Evolutionary conservation across 2,888 invertebrate genomes (phyloP), one percentile per base, ranked within the genome.

Genomic region (Atherix ibis): DNA sequence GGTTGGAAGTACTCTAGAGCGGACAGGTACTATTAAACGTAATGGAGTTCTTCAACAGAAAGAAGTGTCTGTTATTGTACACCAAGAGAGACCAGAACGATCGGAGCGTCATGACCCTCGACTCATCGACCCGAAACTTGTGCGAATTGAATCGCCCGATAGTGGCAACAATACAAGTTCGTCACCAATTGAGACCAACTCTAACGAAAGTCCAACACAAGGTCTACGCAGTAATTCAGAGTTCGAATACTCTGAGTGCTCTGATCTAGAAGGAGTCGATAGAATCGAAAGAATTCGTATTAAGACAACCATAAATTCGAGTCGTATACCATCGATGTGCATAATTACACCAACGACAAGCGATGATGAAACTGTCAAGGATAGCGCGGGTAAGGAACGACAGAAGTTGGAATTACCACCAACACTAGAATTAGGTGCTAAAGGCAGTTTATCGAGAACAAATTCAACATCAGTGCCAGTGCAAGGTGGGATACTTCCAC

Each of bases 241-340:
- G 54, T 73, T 81, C 54, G 85, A 87, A 52, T 81, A 77, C 54
- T 84, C 84, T 2, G 87, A 87, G 60, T 80, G 82, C 27, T 84
- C 85, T 1, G 85, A 87, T 54, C 65, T 85, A 44, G 85, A 85
- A 63, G 84, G 83, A n/a, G 74, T 82, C 17, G 87, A 87, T 52
- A 68, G 87, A 49, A 80, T 83, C 47, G 87, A 88, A 58, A 67
- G 87, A 45, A 81, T 88, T 42, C 66, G 84, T 40, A 76, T 77
- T 27, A 89, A 88, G 62, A 89, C 88, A 0, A 78, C 81, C 2
- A 82, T 89, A 27, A 84, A 80, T 50, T 80, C 82, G 33, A 82
- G 82, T 46, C 70, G 88, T 45, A 89, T 89, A 51, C 89, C 89
- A 2, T 87, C 88, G 4, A 82, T 89, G 78, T 89, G 88, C 58